phyloP scores from a whole-genome alignment of 1,140 invertebrate species.

The Dufourea novaeangliae region DNA sequence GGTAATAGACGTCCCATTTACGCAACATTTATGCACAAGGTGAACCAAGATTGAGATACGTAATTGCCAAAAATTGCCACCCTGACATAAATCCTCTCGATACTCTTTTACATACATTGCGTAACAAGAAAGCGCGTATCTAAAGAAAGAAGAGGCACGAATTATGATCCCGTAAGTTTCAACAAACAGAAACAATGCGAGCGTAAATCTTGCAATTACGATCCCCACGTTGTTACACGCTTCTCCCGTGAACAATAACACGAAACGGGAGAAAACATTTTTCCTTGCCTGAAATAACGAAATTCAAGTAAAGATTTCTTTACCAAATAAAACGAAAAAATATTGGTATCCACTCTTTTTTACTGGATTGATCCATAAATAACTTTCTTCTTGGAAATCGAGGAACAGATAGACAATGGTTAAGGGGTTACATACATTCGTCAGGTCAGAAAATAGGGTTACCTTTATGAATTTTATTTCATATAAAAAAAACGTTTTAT shows the following conservation, averaged over 20 bases:
- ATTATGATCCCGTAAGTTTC: background rate
- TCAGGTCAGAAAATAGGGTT: no score
- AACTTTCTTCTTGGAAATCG: no score
- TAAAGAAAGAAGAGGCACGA: background rate
- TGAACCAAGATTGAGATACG: constrained; percentile 22
- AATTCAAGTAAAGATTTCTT: background rate
- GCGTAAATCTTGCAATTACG: background rate
- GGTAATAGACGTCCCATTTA: constrained; percentile 31
- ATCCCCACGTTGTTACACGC: background rate
- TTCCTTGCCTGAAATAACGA: background rate
- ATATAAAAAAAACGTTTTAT: no score
- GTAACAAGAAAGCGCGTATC: background rate
- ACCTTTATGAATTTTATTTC: no score
- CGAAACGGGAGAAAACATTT: background rate
- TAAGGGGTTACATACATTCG: no score
- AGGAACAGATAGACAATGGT: no score
- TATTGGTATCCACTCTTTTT: no score
- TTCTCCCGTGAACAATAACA: background rate
- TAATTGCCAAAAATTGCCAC: constrained; percentile 48
- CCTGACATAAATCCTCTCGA: background rate
- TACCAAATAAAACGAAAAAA: no score
- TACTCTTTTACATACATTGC: constrained; percentile 2
- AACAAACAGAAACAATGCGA: no score
- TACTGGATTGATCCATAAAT: no score
- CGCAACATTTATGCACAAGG: constrained; percentile 34